Evolutionary conservation across 1,140 invertebrate species (phyloP), one percentile per base, ranked within the genome.

Genomic region (Planococcus citri): DNA sequence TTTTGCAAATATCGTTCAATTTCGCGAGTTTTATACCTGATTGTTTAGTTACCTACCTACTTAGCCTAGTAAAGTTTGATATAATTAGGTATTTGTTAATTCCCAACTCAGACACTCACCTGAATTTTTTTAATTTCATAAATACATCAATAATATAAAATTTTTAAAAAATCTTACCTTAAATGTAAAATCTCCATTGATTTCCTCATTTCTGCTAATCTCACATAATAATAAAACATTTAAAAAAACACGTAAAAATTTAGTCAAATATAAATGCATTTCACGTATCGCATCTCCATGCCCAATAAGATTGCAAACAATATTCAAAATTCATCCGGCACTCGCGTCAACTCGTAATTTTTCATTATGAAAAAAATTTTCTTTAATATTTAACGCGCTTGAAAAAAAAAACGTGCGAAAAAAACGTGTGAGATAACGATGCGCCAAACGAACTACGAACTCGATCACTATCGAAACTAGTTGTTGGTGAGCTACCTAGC

Each of bases 221-320:
- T n/a, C 17, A 17, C 41, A 51, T 20, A 51, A 51, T 51, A 51
- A 51, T 51, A 51, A 51, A 51, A 51, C 17, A 51, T 51, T 51
- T n/a, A 20, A 17, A 51, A 51, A 51, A 51, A 20, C 41, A 51
- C 41, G 17, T 51, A 51, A 51, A 51, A 17, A 6, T 64, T 22
- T 24, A 64, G 22, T 64, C 24, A 64, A 64, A 24, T 3, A 64
- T 27, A 64, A 64, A 64, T 64, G 25, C 60, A 64, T 64, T 64
- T 64, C 60, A 64, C 60, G 60, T 24, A 64, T 64, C 60, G 60
- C 25, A 64, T 12, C 60, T 64, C 60, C 60, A 64, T 64, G 60
- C 60, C 60, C 41, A 51, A 51, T 20, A 20, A 51, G 6, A 51
- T 14, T 17, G 41, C 17, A 51, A n/a, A 51, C 6, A 20, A 51